Conservation (phyloP, 2,797 vertebrate genomes). For the Cirrhinus mrigala region DNA sequence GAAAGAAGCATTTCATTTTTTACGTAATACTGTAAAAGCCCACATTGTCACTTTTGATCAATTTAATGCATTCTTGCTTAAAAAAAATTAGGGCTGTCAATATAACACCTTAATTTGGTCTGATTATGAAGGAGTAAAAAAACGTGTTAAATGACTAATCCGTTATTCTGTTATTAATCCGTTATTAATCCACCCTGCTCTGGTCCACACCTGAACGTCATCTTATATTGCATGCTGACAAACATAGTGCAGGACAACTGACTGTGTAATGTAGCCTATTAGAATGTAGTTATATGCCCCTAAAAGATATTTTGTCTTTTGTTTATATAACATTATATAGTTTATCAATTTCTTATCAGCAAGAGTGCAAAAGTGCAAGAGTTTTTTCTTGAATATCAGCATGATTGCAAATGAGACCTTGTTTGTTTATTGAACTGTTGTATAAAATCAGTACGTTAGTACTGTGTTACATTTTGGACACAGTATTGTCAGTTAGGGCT, state of each 20-base stretch:
- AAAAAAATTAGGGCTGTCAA: background rate
- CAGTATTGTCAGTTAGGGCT: background rate
- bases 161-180: background rate
- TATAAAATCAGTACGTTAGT: background rate
- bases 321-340: background rate
- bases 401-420: background rate
- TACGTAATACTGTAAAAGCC: background rate
- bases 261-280: background rate
- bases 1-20: background rate
- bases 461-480: background rate
- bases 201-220: background rate
- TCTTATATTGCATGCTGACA: background rate
- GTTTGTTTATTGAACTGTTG: background rate
- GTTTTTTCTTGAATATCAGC: background rate
- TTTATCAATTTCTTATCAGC: background rate
- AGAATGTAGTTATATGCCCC: background rate
- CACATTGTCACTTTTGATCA: too few relatives aligned
- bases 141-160: background rate
- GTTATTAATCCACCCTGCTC: background rate
- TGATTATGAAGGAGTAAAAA: too few relatives aligned
- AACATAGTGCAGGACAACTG: background rate
- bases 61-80: too few relatives aligned
- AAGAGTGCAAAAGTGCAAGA: background rate
- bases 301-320: background rate
- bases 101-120: background rate